Evolutionary conservation across 2,888 invertebrate species (phyloP).

Genomic region (Acholoe squamosa): DNA sequence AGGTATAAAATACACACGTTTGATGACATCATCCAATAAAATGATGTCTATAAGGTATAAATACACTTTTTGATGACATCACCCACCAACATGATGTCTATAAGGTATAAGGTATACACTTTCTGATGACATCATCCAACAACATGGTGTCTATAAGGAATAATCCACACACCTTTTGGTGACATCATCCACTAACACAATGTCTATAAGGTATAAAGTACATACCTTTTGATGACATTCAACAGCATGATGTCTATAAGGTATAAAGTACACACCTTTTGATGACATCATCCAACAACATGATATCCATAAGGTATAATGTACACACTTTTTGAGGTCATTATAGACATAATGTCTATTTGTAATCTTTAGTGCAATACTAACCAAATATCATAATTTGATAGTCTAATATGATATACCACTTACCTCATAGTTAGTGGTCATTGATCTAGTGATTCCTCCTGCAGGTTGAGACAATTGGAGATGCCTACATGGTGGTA

Average conservation of each 20-base stretch:
- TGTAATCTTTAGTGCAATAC: too few species aligned
- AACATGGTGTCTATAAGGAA: too few species aligned
- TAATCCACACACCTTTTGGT: neutral
- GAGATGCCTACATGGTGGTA: slow-evolving; percentile 62
- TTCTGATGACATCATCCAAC: too few species aligned
- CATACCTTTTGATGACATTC: neutral
- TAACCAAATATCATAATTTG: too few species aligned
- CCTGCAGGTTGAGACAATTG: slow-evolving; percentile 65
- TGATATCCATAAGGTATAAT: too few species aligned
- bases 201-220: slow-evolving; percentile 15
- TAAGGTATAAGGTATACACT: neutral
- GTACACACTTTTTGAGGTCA: slow-evolving; percentile 19
- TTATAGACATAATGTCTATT: slow-evolving; percentile 20
- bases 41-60: too few species aligned
- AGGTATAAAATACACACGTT: neutral
- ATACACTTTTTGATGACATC: neutral
- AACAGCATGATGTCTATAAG: slow-evolving; percentile 33
- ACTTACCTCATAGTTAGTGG: too few species aligned
- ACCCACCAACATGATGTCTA: slow-evolving; percentile 10
- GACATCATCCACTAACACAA: slow-evolving; percentile 40
- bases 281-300: too few species aligned
- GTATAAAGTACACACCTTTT: neutral
- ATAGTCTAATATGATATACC: too few species aligned
- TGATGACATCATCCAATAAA: too few species aligned
- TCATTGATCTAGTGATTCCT: too few species aligned